phyloP scores from a whole-genome alignment of 2,797 vertebrate species.

The Lagorchestes hirsutus region DNA sequence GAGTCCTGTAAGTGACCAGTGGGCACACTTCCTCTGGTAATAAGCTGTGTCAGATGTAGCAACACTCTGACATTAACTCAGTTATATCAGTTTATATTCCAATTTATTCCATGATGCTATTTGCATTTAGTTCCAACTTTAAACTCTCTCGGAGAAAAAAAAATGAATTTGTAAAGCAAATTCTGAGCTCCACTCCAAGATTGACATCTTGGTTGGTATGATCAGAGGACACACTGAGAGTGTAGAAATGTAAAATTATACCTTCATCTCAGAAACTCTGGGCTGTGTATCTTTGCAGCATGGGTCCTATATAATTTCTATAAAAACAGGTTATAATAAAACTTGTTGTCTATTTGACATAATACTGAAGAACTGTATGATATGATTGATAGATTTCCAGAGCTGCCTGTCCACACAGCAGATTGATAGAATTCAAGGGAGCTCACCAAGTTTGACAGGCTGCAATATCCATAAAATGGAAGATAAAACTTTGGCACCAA shows the following conservation, averaged over 20 bases:
- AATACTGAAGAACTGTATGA: slow-evolving; percentile 15
- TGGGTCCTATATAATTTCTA: slow-evolving; percentile 27
- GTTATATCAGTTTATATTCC: slow-evolving; percentile 16
- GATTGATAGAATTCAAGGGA: slow-evolving; percentile 30
- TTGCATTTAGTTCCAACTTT: slow-evolving; percentile 43
- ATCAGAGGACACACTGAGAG: neutral
- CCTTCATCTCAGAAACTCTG: slow-evolving; percentile 38
- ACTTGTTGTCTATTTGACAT: slow-evolving; percentile 28
- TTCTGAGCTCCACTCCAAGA: neutral
- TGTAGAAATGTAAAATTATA: slow-evolving; percentile 53
- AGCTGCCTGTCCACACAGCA: slow-evolving; percentile 23
- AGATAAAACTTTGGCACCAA: slow-evolving; percentile 66
- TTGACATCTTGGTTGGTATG: neutral
- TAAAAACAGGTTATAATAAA: slow-evolving; percentile 47
- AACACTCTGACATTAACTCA: slow-evolving; percentile 34
- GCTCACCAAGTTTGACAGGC: slow-evolving; percentile 40
- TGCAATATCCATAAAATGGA: slow-evolving; percentile 57
- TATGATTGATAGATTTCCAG: neutral
- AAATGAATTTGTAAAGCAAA: slow-evolving; percentile 44
- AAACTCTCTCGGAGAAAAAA: slow-evolving; percentile 30
- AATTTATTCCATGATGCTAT: slow-evolving; percentile 51
- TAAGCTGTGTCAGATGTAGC: slow-evolving; percentile 1
- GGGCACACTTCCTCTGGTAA: slow-evolving; percentile 8
- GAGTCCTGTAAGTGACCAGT: slow-evolving; percentile 38
- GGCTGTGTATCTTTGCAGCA: slow-evolving; percentile 37